phyloP scores from a whole-genome alignment of 2,888 invertebrate species.

The Trachelus tabidus region DNA sequence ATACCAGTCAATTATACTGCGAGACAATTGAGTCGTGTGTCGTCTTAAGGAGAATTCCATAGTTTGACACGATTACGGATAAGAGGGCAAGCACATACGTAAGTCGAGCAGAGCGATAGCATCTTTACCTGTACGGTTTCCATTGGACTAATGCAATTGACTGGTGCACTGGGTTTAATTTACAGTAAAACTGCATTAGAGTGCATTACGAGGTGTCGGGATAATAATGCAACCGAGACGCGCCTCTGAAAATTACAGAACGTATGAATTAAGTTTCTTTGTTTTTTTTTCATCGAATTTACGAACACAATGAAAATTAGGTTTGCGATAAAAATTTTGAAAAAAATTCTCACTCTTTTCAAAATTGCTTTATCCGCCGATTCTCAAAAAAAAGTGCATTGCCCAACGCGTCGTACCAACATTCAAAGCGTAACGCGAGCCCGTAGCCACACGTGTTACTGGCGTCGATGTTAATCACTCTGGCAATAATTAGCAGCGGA shows the following conservation, averaged over 20 bases:
- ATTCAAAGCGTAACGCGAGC: too few species aligned
- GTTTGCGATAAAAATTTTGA: not conserved
- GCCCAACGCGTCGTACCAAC: not conserved
- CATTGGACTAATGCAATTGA: not conserved
- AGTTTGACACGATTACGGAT: not conserved
- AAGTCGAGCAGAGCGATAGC: not conserved
- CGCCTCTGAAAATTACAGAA: not conserved
- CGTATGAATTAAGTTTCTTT: not conserved
- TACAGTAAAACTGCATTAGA: not conserved
- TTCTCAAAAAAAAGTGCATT: not conserved
- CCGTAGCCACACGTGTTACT: not conserved
- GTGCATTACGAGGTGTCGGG: not conserved
- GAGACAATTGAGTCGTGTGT: not conserved
- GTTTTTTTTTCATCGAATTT: not conserved
- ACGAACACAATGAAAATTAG: not conserved
- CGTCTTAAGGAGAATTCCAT: not conserved
- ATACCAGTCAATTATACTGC: not conserved
- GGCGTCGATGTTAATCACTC: not conserved
- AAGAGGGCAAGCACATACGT: not conserved
- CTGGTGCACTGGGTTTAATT: not conserved
- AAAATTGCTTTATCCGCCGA: too few species aligned
- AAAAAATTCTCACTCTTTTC: not conserved
- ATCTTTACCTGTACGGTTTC: not conserved
- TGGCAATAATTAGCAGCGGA: not conserved
- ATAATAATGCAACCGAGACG: not conserved